Percentiles rank a stretch among this genome's conserved stretches.
Evolutionary conservation across 2,113 vertebrate species (phyloP).

Genomic region (Manacus vitellinus): DNA sequence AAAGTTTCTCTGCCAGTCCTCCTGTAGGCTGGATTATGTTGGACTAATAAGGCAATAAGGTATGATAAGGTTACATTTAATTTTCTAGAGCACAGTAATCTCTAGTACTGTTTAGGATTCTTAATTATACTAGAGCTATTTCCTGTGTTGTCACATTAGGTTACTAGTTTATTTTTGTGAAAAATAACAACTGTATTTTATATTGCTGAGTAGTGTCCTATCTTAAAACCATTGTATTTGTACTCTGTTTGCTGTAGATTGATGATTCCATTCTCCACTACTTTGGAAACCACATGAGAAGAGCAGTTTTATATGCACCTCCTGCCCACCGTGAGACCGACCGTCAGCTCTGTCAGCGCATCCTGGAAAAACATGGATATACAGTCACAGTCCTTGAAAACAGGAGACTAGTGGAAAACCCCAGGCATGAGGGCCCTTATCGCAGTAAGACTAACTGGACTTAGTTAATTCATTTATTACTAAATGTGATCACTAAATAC

Average conservation of each 20-base stretch:
- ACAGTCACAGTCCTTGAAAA: conserved; percentile 75
- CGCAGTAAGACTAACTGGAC: conserved; percentile 61
- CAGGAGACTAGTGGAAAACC: conserved; percentile 48
- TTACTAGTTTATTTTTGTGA: background rate
- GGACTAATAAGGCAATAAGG: background rate
- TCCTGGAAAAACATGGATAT: conserved; percentile 80
- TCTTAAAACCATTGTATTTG: background rate
- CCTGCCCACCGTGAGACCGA: conserved; percentile 63
- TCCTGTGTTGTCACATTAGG: background rate
- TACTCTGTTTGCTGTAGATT: conserved; percentile 63
- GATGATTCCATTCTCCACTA: conserved; percentile 42
- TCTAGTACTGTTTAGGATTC: background rate
- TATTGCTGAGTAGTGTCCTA: background rate
- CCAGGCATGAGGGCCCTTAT: conserved; percentile 6
- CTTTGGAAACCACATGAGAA: conserved; percentile 50
- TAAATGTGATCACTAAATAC: background rate
- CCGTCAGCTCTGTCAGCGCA: conserved; percentile 76
- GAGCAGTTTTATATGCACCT: conserved; percentile 76
- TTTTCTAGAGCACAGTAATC: background rate
- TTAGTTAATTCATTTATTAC: background rate
- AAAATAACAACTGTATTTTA: background rate
- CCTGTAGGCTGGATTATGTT: fast-evolving
- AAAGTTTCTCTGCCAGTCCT: background rate
- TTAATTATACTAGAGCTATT: background rate
- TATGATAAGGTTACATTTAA: background rate